Conservation (phyloP, 2,888 invertebrate genomes). For the Heteromurus nitidus region DNA sequence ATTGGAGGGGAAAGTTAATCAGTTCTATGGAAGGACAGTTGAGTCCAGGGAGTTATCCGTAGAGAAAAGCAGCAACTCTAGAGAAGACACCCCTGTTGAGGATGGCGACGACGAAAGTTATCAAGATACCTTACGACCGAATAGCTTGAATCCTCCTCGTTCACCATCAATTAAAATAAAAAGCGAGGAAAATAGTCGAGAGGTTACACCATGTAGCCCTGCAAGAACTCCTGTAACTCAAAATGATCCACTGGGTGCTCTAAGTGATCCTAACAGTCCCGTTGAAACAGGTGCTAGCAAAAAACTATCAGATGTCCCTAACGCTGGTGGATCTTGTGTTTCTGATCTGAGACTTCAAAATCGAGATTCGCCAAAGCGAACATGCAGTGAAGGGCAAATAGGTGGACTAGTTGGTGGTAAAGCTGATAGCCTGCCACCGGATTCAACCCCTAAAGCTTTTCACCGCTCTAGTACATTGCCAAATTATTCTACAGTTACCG, state of each 20-base stretch:
- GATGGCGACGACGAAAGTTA: conserved; percentile 66
- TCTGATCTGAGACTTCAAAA: conserved; percentile 53
- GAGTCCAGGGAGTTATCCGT: conserved; percentile 8
- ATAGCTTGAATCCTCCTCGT: conserved; percentile 36
- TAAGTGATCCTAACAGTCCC: conserved; percentile 76
- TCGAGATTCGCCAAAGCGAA: conserved; percentile 72
- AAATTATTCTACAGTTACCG: conserved; percentile 69
- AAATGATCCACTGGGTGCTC: conserved; percentile 93
- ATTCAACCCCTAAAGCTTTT: conserved; percentile 65
- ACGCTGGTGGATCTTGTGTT: conserved; percentile 41
- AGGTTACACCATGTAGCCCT: conserved; percentile 78
- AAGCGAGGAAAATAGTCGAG: conserved; percentile 40
- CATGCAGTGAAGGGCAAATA: conserved; percentile 73
- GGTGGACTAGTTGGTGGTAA: conserved; percentile 50
- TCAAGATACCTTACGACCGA: conserved; percentile 62
- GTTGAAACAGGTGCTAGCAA: conserved; percentile 27
- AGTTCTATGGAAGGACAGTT: conserved; percentile 65
- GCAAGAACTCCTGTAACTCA: conserved; percentile 89
- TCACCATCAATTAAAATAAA: conserved; percentile 67
- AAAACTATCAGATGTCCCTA: conserved; percentile 23
- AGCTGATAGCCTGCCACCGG: conserved; percentile 15
- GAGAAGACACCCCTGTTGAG: conserved; percentile 72
- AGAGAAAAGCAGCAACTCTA: conserved; percentile 59
- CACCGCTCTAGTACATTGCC: conserved; percentile 73
- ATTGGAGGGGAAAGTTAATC: conserved; percentile 71